Evolutionary conservation across 2,797 vertebrate species (phyloP), one percentile per base, ranked within the genome.

Genomic region (Potorous gilbertii): DNA sequence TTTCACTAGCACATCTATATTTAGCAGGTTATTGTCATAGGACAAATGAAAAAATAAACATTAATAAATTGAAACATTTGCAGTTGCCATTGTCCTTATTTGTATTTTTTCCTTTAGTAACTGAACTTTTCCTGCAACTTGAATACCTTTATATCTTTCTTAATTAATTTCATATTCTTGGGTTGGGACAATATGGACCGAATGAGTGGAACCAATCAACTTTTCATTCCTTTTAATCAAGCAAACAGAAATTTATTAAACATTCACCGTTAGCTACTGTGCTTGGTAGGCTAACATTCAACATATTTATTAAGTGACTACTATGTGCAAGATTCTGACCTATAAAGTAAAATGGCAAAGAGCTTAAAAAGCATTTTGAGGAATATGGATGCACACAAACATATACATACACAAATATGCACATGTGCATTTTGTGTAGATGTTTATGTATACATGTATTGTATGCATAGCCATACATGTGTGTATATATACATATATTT

Each of bases 351-450:
- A 66, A 66, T 40, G 5, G 2, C 34, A 18, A 66, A n/a, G 34
- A 18, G 5, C 1, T 66, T 66, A 66, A 66, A 66, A 66, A 29
- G 5, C 5, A 5, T 66, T n/a, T 34, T 66, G 34, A n/a, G 62
- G 14, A 34, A 66, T 5, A 66, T 1, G 16, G 1, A 6, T 9
- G 1, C 1, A 66, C 14, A n/a, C 5, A n/a, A 3, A n/a, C 16
- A n/a, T 18, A 66, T 66, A n/a, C 5, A n/a, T 16, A 1, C 34
- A 18, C 5, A 6, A 3, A 5, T n/a, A 13, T 14, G 12, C 12
- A 62, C 59, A 62, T 62, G 5, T 6, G 14, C 1, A n/a, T 66
- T 6, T 18, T n/a, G 5, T n/a, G n/a, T n/a, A 18, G 14, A n/a
- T 16, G 1, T 16, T 34, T 34, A n/a, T 66, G 4, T 16, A 66